Percentiles rank a stretch among this genome's conserved stretches.
Conservation (phyloP, 2,113 vertebrate genomes). For the Nerophis lumbriciformis region DNA sequence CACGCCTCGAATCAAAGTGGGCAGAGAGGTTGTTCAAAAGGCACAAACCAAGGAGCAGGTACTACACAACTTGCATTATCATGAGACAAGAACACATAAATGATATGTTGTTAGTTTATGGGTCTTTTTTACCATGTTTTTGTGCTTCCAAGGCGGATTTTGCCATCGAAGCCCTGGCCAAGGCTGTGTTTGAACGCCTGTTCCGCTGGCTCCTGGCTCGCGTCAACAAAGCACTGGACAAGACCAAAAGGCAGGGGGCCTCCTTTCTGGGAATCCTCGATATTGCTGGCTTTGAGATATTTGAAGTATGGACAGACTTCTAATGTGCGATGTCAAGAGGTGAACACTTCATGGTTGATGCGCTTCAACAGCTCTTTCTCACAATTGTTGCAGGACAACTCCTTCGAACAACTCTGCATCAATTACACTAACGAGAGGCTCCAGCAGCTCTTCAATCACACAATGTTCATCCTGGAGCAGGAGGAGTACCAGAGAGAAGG, state of each 20-base stretch:
- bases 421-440: slow-evolving; percentile 98
- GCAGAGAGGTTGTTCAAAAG: slow-evolving; percentile 92
- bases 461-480: slow-evolving; percentile 97
- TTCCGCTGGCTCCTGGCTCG: slow-evolving; percentile 89
- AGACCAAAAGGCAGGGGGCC: slow-evolving; percentile 89
- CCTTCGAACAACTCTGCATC: slow-evolving; percentile 96
- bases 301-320: slow-evolving; percentile 75
- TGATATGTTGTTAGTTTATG: neutral
- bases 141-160: slow-evolving; percentile 82
- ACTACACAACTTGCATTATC: neutral
- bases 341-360: neutral
- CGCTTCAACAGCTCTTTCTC: neutral
- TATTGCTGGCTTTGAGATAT: slow-evolving; percentile 97
- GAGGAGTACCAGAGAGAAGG: slow-evolving; percentile 95
- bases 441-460: slow-evolving; percentile 98
- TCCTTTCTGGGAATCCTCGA: slow-evolving; percentile 97
- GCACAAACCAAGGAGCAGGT: slow-evolving; percentile 98
- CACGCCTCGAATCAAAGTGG: slow-evolving; percentile 94
- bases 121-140: neutral
- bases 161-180: slow-evolving; percentile 89
- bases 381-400: slow-evolving; percentile 80
- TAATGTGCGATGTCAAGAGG: neutral
- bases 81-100: neutral
- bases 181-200: slow-evolving; percentile 88
- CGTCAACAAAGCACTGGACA: slow-evolving; percentile 93